These are phyloP conservation scores for Bombyx huttoni DNA, from an alignment of 2,888 invertebrate genomes.

Conservation along the genomic window DNA sequence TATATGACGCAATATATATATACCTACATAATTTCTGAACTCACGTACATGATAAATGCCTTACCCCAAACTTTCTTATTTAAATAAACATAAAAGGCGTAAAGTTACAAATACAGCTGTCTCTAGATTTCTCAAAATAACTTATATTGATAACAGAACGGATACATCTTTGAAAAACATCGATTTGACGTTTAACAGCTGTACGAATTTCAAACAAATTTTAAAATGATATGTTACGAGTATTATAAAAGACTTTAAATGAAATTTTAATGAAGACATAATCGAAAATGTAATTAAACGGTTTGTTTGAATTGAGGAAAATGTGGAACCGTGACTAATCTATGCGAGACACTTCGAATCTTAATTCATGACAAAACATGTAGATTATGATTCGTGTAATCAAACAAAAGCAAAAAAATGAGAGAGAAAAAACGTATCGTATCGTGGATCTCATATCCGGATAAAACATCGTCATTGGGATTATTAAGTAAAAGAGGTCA, in stretches of 20 bases:
- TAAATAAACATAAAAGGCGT: background rate
- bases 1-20: no score
- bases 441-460: no score
- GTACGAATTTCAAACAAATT: slow-evolving; percentile 38
- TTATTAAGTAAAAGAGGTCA: no score
- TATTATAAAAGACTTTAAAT: background rate
- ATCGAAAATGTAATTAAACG: background rate
- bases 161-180: slow-evolving; percentile 21
- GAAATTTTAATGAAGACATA: background rate
- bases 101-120: slow-evolving; percentile 7
- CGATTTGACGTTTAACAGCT: slow-evolving; percentile 26
- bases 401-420: no score
- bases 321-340: slow-evolving; percentile 2
- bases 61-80: background rate
- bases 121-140: background rate
- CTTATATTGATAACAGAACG: slow-evolving; percentile 4
- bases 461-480: no score
- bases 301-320: background rate
- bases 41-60: background rate
- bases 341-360: background rate
- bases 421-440: no score
- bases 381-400: no score
- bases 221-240: slow-evolving; percentile 9
- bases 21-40: no score
- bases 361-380: no score